Evolutionary conservation across 2,888 invertebrate species (phyloP), one percentile per base, ranked within the genome.

Genomic region (Caenorhabditis virilis): DNA sequence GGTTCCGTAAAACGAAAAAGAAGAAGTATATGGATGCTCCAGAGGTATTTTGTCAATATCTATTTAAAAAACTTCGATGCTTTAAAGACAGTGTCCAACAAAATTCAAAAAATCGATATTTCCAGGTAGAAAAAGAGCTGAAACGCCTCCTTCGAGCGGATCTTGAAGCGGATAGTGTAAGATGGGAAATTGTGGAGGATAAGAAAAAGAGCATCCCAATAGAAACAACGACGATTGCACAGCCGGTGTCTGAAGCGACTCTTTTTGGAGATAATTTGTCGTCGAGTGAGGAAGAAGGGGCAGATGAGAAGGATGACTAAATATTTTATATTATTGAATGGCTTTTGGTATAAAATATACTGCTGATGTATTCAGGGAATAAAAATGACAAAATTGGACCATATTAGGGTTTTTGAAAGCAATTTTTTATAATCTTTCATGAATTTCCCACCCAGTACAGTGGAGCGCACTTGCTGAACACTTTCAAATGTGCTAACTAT

Each of bases 81-180:
- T 18, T 7, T 13, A 41, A 18, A 9, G 9, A 41, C 9, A 41
- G 16, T 7, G 7, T n/a, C 9, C 9, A 13, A 41, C 9, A 13
- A 9, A 41, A 41, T 48, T 27, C 43, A 47, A n/a, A n/a, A n/a
- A n/a, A n/a, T n/a, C n/a, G n/a, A n/a, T n/a, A n/a, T n/a, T n/a
- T n/a, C n/a, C n/a, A n/a, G n/a, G 60, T 69, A 0, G 69, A 69
- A 20, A 60, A 95, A 84, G 97, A 98, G 86, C 93, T 98, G 0
- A 94, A 95, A 84, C 87, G 94, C 36, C 86, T 98, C 54, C 86
- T 98, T 9, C 87, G 80, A 13, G 73, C 73, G 3, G 80, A 80
- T 62, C 64, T 80, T 36, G 80, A 78, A 35, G 79, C 80, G 35
- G 64, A 68, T 50, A 71, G 69, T 23, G 70, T 78, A 5, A 59